phyloP scores from a whole-genome alignment of 2,797 vertebrate species.

The Microtus agrestis region DNA sequence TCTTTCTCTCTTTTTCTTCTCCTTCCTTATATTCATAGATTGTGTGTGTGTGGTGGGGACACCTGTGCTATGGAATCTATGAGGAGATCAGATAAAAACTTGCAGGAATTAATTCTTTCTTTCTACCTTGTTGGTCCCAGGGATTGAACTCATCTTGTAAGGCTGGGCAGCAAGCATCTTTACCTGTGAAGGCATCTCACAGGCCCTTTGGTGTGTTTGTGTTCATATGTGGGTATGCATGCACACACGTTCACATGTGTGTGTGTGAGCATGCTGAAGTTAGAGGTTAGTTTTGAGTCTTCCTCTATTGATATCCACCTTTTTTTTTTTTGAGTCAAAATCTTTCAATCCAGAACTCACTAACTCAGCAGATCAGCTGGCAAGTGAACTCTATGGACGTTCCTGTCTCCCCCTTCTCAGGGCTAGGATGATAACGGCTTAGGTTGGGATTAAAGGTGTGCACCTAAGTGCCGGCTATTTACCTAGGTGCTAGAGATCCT shows the following conservation, averaged over 20 bases:
- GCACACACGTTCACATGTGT: no score
- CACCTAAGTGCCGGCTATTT: not conserved
- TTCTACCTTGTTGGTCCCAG: not conserved
- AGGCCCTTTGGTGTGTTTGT: not conserved
- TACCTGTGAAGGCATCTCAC: not conserved
- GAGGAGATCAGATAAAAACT: no score
- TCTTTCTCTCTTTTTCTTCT: no score
- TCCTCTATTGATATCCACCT: not conserved
- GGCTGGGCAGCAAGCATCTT: not conserved
- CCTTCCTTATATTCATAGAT: no score
- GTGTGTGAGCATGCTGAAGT: not conserved
- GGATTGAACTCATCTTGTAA: not conserved
- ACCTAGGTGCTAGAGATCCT: not conserved
- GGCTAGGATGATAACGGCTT: not conserved
- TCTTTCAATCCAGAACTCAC: not conserved
- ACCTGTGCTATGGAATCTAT: not conserved
- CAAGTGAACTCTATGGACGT: not conserved
- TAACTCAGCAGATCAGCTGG: not conserved
- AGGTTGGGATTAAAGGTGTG: not conserved
- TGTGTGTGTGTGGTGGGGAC: no score
- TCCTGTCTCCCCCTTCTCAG: not conserved
- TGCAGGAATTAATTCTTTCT: not conserved
- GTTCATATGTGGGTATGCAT: no score
- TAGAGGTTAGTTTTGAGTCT: not conserved
- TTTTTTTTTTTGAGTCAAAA: not conserved